phyloP scores from a whole-genome alignment of 2,888 invertebrate genomes.

The Trypoxylon attenuatum region DNA sequence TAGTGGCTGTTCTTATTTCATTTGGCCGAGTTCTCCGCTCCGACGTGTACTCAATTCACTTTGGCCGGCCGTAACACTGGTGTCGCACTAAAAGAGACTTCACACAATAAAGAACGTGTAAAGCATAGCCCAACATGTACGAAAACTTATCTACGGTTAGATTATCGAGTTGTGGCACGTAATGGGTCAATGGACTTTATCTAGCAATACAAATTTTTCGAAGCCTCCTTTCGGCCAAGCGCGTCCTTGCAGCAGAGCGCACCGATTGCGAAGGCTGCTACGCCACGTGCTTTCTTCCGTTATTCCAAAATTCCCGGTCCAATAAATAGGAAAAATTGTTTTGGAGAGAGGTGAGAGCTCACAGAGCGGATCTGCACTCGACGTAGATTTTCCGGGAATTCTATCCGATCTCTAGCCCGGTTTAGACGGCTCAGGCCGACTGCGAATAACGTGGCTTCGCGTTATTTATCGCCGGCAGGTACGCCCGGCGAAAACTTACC shows the following conservation, averaged over 20 bases:
- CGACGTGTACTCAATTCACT: background rate
- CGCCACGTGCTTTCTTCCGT: background rate
- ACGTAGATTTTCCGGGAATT: constrained; percentile 14
- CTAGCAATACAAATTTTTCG: too few relatives aligned
- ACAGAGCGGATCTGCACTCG: background rate
- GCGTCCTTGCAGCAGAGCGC: too few relatives aligned
- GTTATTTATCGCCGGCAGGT: constrained; percentile 61
- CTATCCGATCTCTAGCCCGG: constrained; percentile 21
- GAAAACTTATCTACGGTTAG: too few relatives aligned
- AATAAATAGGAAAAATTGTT: constrained; percentile 14
- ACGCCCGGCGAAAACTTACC: constrained; percentile 53
- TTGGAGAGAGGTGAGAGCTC: background rate
- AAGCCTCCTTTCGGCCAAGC: too few relatives aligned
- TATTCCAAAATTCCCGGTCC: background rate
- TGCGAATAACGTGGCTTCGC: constrained; percentile 39
- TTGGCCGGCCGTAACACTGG: background rate
- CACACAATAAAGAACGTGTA: too few relatives aligned
- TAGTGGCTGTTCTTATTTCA: background rate
- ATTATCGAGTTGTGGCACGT: too few relatives aligned
- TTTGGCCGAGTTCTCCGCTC: background rate
- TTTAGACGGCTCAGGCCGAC: constrained; percentile 38
- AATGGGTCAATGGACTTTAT: too few relatives aligned
- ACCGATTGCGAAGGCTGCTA: too few relatives aligned
- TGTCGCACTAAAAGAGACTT: too few relatives aligned
- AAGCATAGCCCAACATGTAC: too few relatives aligned